phyloP scores from a whole-genome alignment of 2,797 vertebrate species.

The Florisuga fusca region DNA sequence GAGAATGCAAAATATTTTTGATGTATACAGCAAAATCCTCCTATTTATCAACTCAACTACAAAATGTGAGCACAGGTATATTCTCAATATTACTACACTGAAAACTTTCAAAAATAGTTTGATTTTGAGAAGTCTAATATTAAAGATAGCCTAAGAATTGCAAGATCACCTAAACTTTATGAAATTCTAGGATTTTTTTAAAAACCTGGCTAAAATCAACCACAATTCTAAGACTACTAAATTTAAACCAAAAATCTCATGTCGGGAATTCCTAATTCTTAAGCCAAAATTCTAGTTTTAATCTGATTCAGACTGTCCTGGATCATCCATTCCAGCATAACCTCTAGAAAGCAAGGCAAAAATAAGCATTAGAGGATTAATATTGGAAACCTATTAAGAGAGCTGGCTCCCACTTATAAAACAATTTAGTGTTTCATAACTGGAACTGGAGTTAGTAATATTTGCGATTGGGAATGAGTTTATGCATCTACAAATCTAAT shows the following conservation, averaged over 20 bases:
- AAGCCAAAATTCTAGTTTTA: not conserved
- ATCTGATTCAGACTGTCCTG: not conserved
- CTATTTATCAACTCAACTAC: not conserved
- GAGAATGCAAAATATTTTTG: not conserved
- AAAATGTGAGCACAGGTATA: not conserved
- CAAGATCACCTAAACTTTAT: not conserved
- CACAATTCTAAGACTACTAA: not conserved
- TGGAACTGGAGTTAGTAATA: slow-evolving; percentile 25
- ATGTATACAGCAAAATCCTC: not conserved
- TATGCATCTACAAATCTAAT: slow-evolving; percentile 41
- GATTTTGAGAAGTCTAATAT: not conserved
- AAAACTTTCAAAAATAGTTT: not conserved
- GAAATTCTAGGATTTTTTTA: not conserved
- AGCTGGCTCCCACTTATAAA: slow-evolving; percentile 36
- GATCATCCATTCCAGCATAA: not conserved
- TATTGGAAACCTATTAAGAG: slow-evolving; percentile 8
- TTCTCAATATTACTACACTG: not conserved
- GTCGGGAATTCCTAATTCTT: not conserved
- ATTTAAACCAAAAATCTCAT: not conserved
- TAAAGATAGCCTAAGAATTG: not conserved
- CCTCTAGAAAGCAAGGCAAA: slow-evolving; percentile 8
- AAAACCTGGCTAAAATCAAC: not conserved
- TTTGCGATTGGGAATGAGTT: slow-evolving; percentile 32
- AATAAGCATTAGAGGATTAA: slow-evolving; percentile 15
- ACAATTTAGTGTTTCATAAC: slow-evolving; percentile 41